Evolutionary conservation across 2,888 invertebrate species (phyloP), one percentile per base, ranked within the genome.

Genomic region (Trissonchulus sp.): DNA sequence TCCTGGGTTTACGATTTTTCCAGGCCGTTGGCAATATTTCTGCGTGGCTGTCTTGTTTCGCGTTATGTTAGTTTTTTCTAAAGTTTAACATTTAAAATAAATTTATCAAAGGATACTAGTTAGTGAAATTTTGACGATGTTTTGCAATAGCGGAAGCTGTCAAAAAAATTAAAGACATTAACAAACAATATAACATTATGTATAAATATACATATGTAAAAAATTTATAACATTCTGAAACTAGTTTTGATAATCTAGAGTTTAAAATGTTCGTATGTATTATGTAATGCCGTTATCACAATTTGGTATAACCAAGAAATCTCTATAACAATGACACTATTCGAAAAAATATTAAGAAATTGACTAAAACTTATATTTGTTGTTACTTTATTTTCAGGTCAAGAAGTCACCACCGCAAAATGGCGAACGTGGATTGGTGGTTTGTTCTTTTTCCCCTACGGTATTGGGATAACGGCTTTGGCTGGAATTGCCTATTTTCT

Each of bases 391-490:
- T 60, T 60, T 60, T 60, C n/a, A 60, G 60, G 18, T 60, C 60
- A 60, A 60, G 71, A 69, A 31, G 8, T 31, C n/a, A 69, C 34
- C 8, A 36, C 71, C n/a, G 3, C 15, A 23, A 69, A 69, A 31
- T 69, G 37, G 35, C 71, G 71, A 8, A 34, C 31, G 23, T 69
- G 71, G 71, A 37, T 69, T 31, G 71, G 71, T 31, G 71, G 18
- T 36, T 34, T 69, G 15, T 69, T 69, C 37, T 69, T 34, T n/a
- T 15, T 69, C 23, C 71, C 71, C 23, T 3, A 31, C 71, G 71
- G 31, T 31, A 8, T 69, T 23, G 71, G 71, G n/a, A 31, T 31
- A 23, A 31, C 71, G 3, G n/a, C 23, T n/a, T 18, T 3, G 18
- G 35, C 18, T 23, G 18, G 8, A 23, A 28, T 69, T 31, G 71